Evolutionary conservation across 2,113 vertebrate species (phyloP).

Genomic region (Syngnathus typhle): DNA sequence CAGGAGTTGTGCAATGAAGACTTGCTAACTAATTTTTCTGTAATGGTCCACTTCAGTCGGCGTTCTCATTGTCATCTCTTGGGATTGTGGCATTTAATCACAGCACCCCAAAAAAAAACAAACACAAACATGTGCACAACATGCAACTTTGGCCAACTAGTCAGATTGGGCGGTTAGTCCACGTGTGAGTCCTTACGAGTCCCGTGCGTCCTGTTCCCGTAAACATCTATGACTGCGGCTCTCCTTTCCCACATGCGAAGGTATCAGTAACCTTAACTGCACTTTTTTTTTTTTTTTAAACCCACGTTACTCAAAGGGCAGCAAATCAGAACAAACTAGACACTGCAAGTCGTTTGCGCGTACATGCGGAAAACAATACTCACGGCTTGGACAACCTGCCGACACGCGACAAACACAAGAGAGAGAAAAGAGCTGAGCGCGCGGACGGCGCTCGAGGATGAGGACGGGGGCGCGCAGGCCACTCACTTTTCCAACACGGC

Average conservation of each 20-base stretch:
- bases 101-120: not conserved
- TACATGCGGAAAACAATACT: conserved; percentile 36
- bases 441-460: too few species aligned
- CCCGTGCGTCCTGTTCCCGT: not conserved
- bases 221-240: not conserved
- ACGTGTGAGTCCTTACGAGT: not conserved
- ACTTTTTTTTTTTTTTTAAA: not conserved
- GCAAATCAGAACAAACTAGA: not conserved
- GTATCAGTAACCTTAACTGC: not conserved
- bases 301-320: too few species aligned
- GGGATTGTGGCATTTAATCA: not conserved
- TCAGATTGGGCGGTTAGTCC: not conserved
- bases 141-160: not conserved
- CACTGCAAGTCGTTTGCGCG: not conserved
- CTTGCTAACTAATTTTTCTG: not conserved
- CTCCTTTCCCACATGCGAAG: not conserved
- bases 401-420: conserved; percentile 12
- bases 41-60: not conserved
- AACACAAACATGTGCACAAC: not conserved
- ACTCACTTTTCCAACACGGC: conserved; percentile 91
- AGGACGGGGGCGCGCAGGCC: not conserved
- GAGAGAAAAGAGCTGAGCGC: conserved; percentile 7
- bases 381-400: conserved; percentile 56
- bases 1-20: not conserved
- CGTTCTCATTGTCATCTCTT: not conserved